Evolutionary conservation across 2,113 vertebrate species (phyloP).

Genomic region (Callipepla californica): DNA sequence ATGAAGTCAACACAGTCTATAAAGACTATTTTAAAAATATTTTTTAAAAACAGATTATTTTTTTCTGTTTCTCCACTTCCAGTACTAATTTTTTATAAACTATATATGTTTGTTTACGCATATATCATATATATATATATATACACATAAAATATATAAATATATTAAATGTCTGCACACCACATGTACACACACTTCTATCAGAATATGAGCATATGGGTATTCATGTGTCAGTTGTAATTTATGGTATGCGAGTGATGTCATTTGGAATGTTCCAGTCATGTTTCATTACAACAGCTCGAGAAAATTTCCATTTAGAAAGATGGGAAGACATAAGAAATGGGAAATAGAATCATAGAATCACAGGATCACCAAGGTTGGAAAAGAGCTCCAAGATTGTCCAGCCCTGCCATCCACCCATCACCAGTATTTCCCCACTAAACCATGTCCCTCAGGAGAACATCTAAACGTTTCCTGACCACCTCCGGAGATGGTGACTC

Average conservation of each 20-base stretch:
- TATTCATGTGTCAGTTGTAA: background rate
- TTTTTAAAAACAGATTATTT: background rate
- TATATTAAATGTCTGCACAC: background rate
- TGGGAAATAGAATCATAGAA: too few species aligned
- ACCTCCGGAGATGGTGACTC: too few species aligned
- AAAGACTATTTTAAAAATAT: background rate
- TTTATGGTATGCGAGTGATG: background rate
- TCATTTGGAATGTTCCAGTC: background rate
- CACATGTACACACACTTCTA: too few species aligned
- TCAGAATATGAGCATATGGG: background rate
- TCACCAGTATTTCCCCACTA: too few species aligned
- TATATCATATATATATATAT: background rate
- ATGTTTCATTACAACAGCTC: background rate
- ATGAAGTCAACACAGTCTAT: too few species aligned
- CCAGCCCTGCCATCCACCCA: too few species aligned
- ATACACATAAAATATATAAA: background rate
- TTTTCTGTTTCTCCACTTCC: background rate
- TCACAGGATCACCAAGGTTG: too few species aligned
- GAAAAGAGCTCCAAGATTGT: too few species aligned
- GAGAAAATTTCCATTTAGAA: background rate
- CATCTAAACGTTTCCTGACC: too few species aligned
- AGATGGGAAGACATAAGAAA: background rate
- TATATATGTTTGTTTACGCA: background rate
- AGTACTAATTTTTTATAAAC: background rate
- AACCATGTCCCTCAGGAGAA: too few species aligned